These are phyloP conservation scores for Heliconius himera DNA, from an alignment of 1,140 invertebrate species.

Conservation along the genomic window DNA sequence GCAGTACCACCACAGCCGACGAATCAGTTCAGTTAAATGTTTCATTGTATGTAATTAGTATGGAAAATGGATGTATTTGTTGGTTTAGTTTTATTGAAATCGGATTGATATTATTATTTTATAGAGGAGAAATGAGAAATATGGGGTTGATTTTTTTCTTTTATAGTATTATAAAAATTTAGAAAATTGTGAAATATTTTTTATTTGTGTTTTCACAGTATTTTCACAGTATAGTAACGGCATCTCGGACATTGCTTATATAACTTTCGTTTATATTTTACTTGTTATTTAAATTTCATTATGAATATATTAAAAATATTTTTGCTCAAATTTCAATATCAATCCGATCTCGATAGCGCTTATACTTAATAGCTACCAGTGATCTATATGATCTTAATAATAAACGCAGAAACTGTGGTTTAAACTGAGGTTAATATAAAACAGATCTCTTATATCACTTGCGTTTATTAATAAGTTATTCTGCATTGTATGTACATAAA, in stretches of 20 bases:
- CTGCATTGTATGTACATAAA: conserved; percentile 37
- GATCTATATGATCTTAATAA: not conserved
- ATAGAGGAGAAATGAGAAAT: too few species aligned
- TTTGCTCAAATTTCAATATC: conserved; percentile 14
- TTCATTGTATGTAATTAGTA: conserved; percentile 1
- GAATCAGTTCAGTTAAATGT: conserved; percentile 74
- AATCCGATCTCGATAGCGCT: conserved; percentile 22
- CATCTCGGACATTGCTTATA: not conserved
- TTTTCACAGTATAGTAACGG: too few species aligned
- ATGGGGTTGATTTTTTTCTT: too few species aligned
- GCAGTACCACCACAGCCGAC: conserved; percentile 65
- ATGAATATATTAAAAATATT: not conserved
- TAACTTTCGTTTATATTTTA: not conserved
- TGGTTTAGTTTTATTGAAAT: conserved; percentile 26
- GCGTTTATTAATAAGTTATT: conserved; percentile 12
- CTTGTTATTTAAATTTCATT: not conserved
- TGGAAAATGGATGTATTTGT: not conserved
- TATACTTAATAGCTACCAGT: conserved; percentile 12
- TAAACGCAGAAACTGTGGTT: not conserved
- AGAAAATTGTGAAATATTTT: too few species aligned
- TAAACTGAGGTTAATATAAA: not conserved
- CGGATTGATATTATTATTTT: conserved; percentile 4
- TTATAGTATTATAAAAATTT: too few species aligned
- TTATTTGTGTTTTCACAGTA: too few species aligned
- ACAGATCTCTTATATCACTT: not conserved